Evolutionary conservation across 2,113 vertebrate genomes (phyloP), one percentile per base, ranked within the genome.

Genomic region (Chamaetylas fuelleborni): DNA sequence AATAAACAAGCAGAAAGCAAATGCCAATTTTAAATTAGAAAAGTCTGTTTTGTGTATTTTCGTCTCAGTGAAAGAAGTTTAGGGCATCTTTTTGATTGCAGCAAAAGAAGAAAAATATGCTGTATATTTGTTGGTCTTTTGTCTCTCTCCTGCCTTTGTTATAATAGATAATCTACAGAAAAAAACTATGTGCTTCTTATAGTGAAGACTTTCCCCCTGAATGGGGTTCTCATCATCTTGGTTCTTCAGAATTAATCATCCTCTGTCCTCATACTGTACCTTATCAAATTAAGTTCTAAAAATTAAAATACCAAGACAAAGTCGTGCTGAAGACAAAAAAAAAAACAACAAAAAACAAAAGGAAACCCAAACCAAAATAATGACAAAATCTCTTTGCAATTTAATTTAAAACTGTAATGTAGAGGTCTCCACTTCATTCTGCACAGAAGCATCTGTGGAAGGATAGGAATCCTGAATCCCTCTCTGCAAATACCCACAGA

Each of bases 1-100:
- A 96, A 96, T 60, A 94, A 95, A 57, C 31, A 93, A 83, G 65
- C 20, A 89, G 67, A 95, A 94, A 51, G 36, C 42, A 95, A 91
- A 69, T 83, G 36, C 36, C 58, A 67, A 18, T 65, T 95, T 93
- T 69, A 94, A 91, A 95, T 73, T 40, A 93, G 57, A 84, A 93
- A 90, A 94, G 24, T 62, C 28, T 91, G 54, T 1, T 82, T 80
- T 77, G 31, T 92, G 13, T 81, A 22, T 83, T 62, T 83, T 71
- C 10, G 2, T 93, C 42, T 81, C 53, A 57, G 19, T 65, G 26
- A 42, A 60, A 82, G 24, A 72, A 80, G 11, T 80, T 74, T 70
- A 84, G 88, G 36, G 6, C 53, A 53, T 57, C 28, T 84, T 89
- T 38, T 62, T 67, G 43, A 56, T 47, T 45, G 36, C 25, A 56